A percentile compares a stretch with the other conserved stretches of the same genome.
These are phyloP conservation scores for Pagrus major DNA, from an alignment of 2,113 vertebrate genomes.

Conservation along the genomic window DNA sequence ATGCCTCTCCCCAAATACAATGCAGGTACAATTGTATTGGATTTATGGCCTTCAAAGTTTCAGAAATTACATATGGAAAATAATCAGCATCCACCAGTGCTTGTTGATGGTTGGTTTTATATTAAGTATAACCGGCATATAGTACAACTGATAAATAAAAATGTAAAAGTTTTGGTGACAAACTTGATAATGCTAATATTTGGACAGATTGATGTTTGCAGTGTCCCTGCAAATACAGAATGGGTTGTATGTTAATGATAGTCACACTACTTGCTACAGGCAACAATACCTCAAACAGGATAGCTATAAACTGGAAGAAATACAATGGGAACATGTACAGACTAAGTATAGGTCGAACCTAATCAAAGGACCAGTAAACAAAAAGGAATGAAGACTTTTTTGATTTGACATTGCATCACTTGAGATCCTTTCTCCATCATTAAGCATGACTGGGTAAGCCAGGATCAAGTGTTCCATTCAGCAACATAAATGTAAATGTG, in stretches of 20 bases:
- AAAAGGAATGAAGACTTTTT: neutral
- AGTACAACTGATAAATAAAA: too few relatives aligned
- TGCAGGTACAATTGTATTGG: neutral
- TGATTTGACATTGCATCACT: neutral
- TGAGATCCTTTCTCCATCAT: neutral
- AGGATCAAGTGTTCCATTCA: neutral
- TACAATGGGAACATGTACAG: neutral
- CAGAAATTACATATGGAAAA: neutral
- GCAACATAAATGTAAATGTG: neutral
- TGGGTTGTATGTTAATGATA: neutral
- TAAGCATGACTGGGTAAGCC: neutral
- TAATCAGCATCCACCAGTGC: too few relatives aligned
- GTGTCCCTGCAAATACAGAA: too few relatives aligned
- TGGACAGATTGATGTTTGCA: too few relatives aligned
- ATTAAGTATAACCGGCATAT: too few relatives aligned
- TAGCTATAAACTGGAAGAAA: neutral
- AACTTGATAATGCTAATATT: too few relatives aligned
- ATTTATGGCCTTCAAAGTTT: neutral
- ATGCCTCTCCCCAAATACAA: neutral
- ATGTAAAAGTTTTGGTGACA: too few relatives aligned
- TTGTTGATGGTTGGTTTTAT: too few relatives aligned
- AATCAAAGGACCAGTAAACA: neutral
- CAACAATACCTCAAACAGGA: neutral
- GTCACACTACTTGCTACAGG: neutral
- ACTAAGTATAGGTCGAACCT: neutral